Percentiles rank a stretch among this genome's conserved stretches.
Evolutionary conservation across 2,797 vertebrate species (phyloP).

Genomic region (Megalops cyprinoides): DNA sequence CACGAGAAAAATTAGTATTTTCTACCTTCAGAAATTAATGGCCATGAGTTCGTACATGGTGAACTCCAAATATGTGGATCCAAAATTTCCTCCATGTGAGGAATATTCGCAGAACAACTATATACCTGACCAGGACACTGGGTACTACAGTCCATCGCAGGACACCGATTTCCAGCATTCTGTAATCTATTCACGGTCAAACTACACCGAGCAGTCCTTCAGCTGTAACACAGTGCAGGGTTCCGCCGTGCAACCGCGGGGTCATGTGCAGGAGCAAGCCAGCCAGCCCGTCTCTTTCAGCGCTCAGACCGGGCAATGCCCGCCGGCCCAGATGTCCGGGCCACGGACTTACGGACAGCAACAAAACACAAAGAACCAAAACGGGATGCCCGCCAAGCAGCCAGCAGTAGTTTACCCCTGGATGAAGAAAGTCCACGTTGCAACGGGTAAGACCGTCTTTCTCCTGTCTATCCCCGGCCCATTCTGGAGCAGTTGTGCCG

Average conservation of each 20-base stretch:
- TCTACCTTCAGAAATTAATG: constrained; percentile 99
- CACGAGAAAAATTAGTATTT: constrained; percentile 99
- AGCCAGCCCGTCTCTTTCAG: constrained; percentile 78
- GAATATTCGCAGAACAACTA: constrained; percentile 98
- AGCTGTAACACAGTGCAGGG: constrained; percentile 86
- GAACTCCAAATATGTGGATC: constrained; percentile 99
- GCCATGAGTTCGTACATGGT: constrained; percentile 99
- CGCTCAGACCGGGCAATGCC: constrained; percentile 81
- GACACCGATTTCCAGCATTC: constrained; percentile 94
- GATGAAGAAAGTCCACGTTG: constrained; percentile 99
- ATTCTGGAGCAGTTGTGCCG: constrained; percentile 47
- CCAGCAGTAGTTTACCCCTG: constrained; percentile 97
- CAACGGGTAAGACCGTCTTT: constrained; percentile 87
- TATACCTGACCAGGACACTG: constrained; percentile 91
- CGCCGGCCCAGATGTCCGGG: constrained; percentile 80
- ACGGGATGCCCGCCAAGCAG: constrained; percentile 89
- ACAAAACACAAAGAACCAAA: constrained; percentile 89
- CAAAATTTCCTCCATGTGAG: constrained; percentile 99
- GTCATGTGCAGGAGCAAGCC: constrained; percentile 86
- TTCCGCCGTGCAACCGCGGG: constrained; percentile 84
- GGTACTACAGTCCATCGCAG: constrained; percentile 89
- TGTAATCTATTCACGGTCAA: constrained; percentile 92
- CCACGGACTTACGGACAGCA: constrained; percentile 91
- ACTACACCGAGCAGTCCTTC: constrained; percentile 92
- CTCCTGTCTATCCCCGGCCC: constrained; percentile 47